Evolutionary conservation across 2,797 vertebrate species (phyloP).

Genomic region (Avahi laniger): DNA sequence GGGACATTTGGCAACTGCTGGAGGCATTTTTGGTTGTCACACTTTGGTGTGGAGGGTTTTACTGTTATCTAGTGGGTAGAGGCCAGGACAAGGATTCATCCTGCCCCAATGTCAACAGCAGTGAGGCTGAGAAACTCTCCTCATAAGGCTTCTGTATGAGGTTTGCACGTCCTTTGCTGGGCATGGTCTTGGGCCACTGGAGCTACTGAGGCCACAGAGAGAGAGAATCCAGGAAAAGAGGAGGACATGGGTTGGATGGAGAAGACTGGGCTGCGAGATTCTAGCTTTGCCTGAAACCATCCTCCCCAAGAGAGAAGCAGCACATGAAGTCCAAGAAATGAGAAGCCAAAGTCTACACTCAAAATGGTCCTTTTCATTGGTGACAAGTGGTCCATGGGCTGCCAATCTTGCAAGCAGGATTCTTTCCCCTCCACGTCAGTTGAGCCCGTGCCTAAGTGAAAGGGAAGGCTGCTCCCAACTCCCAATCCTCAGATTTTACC

Average conservation of each 20-base stretch:
- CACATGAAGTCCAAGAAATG: not conserved
- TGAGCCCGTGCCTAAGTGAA: not conserved
- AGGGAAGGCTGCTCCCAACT: not conserved
- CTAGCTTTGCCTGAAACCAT: not conserved
- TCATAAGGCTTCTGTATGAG: not conserved
- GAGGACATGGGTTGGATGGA: not conserved
- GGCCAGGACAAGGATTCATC: not conserved
- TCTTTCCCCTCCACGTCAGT: not conserved
- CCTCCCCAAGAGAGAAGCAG: not conserved
- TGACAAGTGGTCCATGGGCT: not conserved
- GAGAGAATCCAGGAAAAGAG: not conserved
- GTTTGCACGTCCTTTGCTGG: fast-evolving
- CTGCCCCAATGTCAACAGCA: not conserved
- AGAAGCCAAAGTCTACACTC: not conserved
- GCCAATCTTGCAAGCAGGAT: not conserved
- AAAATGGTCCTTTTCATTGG: not conserved
- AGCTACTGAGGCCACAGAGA: not conserved
- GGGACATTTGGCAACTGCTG: not conserved
- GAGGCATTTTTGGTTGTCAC: not conserved
- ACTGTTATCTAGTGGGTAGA: slow-evolving; percentile 1
- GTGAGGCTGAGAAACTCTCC: fast-evolving
- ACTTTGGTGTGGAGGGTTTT: not conserved
- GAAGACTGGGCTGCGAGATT: not conserved
- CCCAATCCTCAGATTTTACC: not conserved
- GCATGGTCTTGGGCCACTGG: not conserved